Conservation (phyloP, 2,113 vertebrate species). For the Poecile atricapillus region DNA sequence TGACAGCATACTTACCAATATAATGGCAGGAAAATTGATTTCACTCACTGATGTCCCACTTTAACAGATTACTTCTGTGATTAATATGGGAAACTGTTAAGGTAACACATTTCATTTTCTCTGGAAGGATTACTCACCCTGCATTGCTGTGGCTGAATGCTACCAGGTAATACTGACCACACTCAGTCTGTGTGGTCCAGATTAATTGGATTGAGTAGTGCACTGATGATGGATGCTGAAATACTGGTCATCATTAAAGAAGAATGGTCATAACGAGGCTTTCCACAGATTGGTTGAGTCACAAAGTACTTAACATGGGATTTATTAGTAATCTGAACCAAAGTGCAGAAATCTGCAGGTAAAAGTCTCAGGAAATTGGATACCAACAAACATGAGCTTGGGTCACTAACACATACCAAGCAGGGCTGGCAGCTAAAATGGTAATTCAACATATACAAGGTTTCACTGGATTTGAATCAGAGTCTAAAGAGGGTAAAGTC, state of each 20-base stretch:
- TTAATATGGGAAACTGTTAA: background rate
- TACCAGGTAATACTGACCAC: background rate
- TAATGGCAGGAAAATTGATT: background rate
- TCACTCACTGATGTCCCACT: background rate
- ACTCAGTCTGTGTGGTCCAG: background rate
- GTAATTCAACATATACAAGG: background rate
- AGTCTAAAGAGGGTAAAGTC: background rate
- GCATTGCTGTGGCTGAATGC: background rate
- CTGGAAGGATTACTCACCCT: background rate
- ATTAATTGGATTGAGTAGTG: background rate
- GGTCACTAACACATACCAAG: background rate
- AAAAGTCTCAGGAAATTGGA: background rate
- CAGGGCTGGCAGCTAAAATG: background rate
- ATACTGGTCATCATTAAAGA: background rate
- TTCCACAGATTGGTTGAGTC: background rate
- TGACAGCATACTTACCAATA: background rate
- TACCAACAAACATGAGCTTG: background rate
- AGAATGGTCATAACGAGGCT: background rate
- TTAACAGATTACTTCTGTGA: background rate
- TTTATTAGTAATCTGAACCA: background rate
- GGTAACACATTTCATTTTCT: background rate
- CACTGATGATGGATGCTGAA: background rate
- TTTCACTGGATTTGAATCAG: background rate
- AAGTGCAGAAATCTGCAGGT: background rate
- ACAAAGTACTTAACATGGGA: background rate